Conservation (phyloP, 2,113 vertebrate species). For the Myrmecobius fasciatus region DNA sequence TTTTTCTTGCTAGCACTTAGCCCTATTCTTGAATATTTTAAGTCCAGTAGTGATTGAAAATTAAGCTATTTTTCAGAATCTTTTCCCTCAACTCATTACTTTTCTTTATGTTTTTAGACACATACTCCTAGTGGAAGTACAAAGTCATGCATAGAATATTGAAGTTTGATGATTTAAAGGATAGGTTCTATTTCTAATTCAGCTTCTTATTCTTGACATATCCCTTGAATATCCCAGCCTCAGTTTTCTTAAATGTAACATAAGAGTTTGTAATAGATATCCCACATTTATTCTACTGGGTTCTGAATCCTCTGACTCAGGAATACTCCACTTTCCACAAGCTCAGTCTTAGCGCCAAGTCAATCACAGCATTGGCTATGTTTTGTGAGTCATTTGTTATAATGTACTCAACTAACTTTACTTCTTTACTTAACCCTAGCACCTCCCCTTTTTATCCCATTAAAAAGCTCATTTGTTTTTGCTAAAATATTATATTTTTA, state of each 20-base stretch:
- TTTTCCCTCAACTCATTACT: background rate
- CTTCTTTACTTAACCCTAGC: no score
- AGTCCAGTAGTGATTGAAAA: background rate
- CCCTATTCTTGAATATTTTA: background rate
- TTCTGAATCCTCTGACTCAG: no score
- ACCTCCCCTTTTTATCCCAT: no score
- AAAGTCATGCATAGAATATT: background rate
- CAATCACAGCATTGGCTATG: no score
- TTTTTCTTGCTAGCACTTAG: background rate
- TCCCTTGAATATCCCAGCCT: background rate
- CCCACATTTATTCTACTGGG: background rate
- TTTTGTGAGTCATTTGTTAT: no score
- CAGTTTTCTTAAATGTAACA: background rate
- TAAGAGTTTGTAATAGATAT: background rate
- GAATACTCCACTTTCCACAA: no score
- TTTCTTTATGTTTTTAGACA: background rate
- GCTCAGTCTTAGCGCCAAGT: no score
- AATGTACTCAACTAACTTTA: no score
- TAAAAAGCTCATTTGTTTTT: background rate
- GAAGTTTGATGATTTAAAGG: background rate
- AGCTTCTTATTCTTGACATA: background rate
- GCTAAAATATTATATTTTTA: background rate
- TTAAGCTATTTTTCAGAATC: background rate
- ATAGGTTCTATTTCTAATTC: background rate
- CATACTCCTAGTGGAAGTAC: background rate